phyloP scores from a whole-genome alignment of 2,797 vertebrate genomes.

The Aulostomus chinensis region DNA sequence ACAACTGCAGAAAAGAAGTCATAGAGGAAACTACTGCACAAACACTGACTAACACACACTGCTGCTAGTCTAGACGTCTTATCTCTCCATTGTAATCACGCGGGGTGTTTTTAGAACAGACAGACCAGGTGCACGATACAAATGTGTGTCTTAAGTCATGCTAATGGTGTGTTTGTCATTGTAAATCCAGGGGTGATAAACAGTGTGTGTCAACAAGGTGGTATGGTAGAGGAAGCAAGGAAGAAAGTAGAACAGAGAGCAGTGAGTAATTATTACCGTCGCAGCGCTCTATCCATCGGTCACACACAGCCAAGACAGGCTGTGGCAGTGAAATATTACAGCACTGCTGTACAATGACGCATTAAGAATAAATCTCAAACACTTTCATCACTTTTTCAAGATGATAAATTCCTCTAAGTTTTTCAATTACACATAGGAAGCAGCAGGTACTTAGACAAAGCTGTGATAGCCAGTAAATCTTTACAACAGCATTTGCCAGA shows the following conservation, averaged over 20 bases:
- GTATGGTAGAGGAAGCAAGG: background rate
- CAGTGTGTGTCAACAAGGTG: slow-evolving; percentile 14
- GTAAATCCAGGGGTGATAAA: slow-evolving; percentile 18
- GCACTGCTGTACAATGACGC: too few species aligned
- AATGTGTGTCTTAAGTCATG: too few species aligned
- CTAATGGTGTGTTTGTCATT: slow-evolving; percentile 28
- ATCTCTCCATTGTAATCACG: slow-evolving; percentile 17
- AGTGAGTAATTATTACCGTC: slow-evolving; percentile 30
- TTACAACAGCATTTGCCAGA: too few species aligned
- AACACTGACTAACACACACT: slow-evolving; percentile 23
- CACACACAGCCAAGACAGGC: background rate
- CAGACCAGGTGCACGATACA: slow-evolving; percentile 27
- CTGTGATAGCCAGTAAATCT: too few species aligned
- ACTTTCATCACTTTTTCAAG: too few species aligned
- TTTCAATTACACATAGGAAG: too few species aligned
- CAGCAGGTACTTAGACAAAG: too few species aligned
- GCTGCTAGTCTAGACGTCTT: slow-evolving; percentile 39
- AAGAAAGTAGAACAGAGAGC: slow-evolving; percentile 12
- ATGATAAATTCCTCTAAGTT: too few species aligned
- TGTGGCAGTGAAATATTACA: background rate
- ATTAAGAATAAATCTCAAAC: too few species aligned
- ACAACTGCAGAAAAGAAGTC: too few species aligned
- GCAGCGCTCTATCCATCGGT: slow-evolving; percentile 2
- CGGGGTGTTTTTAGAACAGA: background rate
- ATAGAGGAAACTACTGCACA: background rate